phyloP scores from a whole-genome alignment of 2,888 invertebrate species.

The Drosophila merina region DNA sequence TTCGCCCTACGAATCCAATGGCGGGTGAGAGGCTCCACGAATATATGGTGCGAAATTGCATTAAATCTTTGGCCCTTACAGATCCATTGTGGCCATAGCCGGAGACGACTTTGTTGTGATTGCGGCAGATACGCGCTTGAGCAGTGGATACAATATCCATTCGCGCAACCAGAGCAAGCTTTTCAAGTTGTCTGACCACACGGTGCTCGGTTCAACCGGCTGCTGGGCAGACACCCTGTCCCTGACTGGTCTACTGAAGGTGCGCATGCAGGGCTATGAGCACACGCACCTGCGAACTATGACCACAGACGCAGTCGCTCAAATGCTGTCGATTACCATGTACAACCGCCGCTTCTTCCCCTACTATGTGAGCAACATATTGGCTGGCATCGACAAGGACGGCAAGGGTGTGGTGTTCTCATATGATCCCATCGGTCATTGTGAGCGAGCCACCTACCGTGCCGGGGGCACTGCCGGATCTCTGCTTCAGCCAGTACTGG shows the following conservation, averaged over 20 bases:
- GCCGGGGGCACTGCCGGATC: slow-evolving; percentile 96
- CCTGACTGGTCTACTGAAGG: slow-evolving; percentile 91
- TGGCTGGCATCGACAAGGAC: slow-evolving; percentile 96
- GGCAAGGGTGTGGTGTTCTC: slow-evolving; percentile 97
- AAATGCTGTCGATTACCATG: slow-evolving; percentile 97
- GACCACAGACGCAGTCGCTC: slow-evolving; percentile 96
- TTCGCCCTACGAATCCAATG: slow-evolving; percentile 90
- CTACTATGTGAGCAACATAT: slow-evolving; percentile 96
- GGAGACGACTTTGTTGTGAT: slow-evolving; percentile 97
- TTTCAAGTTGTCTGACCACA: slow-evolving; percentile 91
- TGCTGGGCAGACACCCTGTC: slow-evolving; percentile 99
- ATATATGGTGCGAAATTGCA: background rate
- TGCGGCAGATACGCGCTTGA: slow-evolving; percentile 97
- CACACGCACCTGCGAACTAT: slow-evolving; percentile 97
- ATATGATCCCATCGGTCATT: slow-evolving; percentile 99
- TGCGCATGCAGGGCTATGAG: slow-evolving; percentile 96
- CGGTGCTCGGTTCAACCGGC: slow-evolving; percentile 96
- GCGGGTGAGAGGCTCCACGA: slow-evolving; percentile 87
- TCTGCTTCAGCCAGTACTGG: slow-evolving; percentile 96
- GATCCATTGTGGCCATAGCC: slow-evolving; percentile 97
- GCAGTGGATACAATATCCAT: slow-evolving; percentile 95
- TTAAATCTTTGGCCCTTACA: slow-evolving; percentile 83
- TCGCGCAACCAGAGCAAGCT: slow-evolving; percentile 95
- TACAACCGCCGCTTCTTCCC: slow-evolving; percentile 99
- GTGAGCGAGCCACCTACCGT: slow-evolving; percentile 92